Conservation (phyloP, 2,797 vertebrate genomes). For the Poeciliopsis infans region DNA sequence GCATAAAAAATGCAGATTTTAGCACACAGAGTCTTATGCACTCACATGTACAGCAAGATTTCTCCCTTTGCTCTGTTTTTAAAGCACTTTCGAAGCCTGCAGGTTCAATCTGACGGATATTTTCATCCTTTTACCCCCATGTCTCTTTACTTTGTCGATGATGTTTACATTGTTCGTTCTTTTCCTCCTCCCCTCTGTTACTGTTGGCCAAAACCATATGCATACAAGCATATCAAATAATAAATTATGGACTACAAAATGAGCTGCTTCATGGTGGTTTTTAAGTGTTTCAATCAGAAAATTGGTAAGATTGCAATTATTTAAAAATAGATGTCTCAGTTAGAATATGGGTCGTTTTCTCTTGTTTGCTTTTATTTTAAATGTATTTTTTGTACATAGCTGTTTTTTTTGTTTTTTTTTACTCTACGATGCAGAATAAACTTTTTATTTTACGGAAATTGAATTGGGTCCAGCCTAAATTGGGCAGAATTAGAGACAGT, state of each 20-base stretch:
- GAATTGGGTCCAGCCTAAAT: too few species aligned
- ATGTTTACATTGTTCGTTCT: constrained; percentile 67
- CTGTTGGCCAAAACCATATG: constrained; percentile 45
- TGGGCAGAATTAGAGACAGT: too few species aligned
- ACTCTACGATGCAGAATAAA: too few species aligned
- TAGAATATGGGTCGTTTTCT: too few species aligned
- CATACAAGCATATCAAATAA: constrained; percentile 65
- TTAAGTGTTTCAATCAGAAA: neutral
- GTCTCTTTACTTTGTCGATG: constrained; percentile 29
- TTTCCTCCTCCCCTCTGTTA: constrained; percentile 15
- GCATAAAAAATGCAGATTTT: constrained; percentile 61
- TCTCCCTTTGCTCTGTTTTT: constrained; percentile 32
- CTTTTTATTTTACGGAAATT: too few species aligned
- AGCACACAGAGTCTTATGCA: constrained; percentile 52
- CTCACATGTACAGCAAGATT: constrained; percentile 41
- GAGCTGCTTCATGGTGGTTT: neutral
- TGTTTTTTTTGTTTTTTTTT: too few species aligned
- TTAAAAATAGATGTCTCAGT: neutral
- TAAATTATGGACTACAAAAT: constrained; percentile 70
- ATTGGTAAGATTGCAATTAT: neutral
- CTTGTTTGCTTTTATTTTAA: too few species aligned
- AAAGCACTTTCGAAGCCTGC: constrained; percentile 69
- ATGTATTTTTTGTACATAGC: too few species aligned
- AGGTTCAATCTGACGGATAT: constrained; percentile 19
- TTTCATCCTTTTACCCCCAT: constrained; percentile 4